Base-by-base conservation (phyloP, 2,888 invertebrate genomes). In the Rapana venosa region DNA sequence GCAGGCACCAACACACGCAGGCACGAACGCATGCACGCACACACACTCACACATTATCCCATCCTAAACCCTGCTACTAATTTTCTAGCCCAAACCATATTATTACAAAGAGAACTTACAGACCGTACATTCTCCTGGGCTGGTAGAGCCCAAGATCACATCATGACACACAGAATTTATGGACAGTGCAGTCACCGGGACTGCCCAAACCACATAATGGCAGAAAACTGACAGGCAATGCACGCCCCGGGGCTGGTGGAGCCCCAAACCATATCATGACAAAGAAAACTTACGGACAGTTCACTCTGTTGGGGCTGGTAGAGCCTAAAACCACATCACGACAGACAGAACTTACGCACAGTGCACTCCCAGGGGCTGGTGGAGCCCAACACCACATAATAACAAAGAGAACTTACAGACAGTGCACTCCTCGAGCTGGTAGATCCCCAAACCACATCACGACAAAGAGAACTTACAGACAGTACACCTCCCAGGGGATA, bases 181-280 rank as follows among this genome's bases (percentile, higher is more conserved):
- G 66, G 22, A 66, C n/a, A n/a, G n/a, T n/a, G n/a, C n/a, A n/a
- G n/a, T n/a, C n/a, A n/a, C n/a, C n/a, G n/a, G n/a, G n/a, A n/a
- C n/a, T n/a, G n/a, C n/a, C n/a, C n/a, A n/a, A n/a, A n/a, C n/a
- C n/a, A n/a, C n/a, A n/a, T n/a, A n/a, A n/a, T n/a, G n/a, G n/a
- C n/a, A n/a, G 26, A 20, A 11, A 22, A 90, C 92, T 90, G 89
- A 93, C 93, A 89, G 81, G 92, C 88, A n/a, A 79, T 91, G 89
- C 93, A 93, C 77, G 90, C 90, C 5, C 83, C 81, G 26, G 32
- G 58, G 8, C 98, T 98, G 86, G 97, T 97, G 4, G 98, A 97
- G 30, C 98, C n/a, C n/a, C n/a, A n/a, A 47, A 47, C 47, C 47
- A 47, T 8, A 47, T 47, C 2, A 47, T 47, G 47, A 47, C 47